Evolutionary conservation across 2,888 invertebrate genomes (phyloP), one percentile per base, ranked within the genome.

Genomic region (Orchesella flavescens): DNA sequence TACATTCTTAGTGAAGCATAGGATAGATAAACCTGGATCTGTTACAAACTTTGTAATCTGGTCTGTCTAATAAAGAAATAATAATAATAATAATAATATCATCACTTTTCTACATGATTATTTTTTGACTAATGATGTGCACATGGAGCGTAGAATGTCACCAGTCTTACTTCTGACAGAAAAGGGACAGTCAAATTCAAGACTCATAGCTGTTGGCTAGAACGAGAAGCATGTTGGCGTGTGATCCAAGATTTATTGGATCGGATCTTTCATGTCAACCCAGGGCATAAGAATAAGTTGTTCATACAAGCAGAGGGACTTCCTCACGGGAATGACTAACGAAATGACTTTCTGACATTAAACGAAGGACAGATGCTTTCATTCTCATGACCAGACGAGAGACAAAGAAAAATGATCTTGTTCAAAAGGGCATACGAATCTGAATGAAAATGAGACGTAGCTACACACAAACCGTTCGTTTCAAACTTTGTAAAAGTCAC

Each of bases 331-430:
- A 63, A 23, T 34, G 34, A 1, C 34, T 63, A n/a, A 13, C 24
- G 13, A 15, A 21, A 21, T 34, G 23, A 63, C 63, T 63, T 63
- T 10, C 63, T 24, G 57, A 57, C 57, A 9, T 57, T 57, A 19
- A 57, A 57, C 17, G 19, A 19, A 57, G 57, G n/a, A 53, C 15
- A 53, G n/a, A 53, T 57, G 17, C 57, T 19, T n/a, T n/a, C n/a
- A 17, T 57, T 24, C 21, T 15, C 63, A 24, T 24, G 24, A 63
- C 23, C 63, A 21, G 24, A 5, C 24, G 34, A 23, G 34, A 63
- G 63, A 63, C 63, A 63, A 63, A 63, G 63, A 63, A 63, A 63
- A 63, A 63, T 63, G 63, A 23, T 63, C 17, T 13, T 21, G 12
- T 12, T 59, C 19, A 59, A 59, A 63, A 23, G 7, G 23, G 63